Base-by-base conservation (phyloP, 1,140 invertebrate species). In the Elysia chlorotica region DNA sequence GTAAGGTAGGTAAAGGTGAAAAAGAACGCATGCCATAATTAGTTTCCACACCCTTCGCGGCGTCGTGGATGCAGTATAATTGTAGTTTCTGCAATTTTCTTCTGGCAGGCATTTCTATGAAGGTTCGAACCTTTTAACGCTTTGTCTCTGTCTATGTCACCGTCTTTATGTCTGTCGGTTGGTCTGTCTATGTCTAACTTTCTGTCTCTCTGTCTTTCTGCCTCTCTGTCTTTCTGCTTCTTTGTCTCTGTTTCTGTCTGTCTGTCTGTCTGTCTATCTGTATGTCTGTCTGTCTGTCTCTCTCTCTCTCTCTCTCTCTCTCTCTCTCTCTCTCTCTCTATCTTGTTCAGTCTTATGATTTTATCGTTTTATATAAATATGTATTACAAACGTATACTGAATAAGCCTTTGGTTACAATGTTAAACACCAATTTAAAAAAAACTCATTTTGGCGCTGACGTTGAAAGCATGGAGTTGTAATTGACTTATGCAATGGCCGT, bases 271-370 rank as follows among this genome's bases (percentile, higher is more conserved):
- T 17, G 10, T n/a, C 6, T 30, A 5, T 54, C 48, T 30, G 6
- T 33, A 19, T 67, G 25, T 28, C 35, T 30, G 5, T 59, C 35
- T 62, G 25, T 28, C 19, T 30, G 21, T 62, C 33, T 61, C 3
- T 37, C 54, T 38, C 21, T 31, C 48, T 62, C 31, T 71, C 56
- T 41, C 21, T 71, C 56, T 61, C 2, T 62, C 68, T 71, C n/a
- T 54, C 48, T 37, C 54, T 71, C 56, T 41, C 33, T 33, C 33
- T 62, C 28, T 61, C 56, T 38, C n/a, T 71, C 19, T 35, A 14
- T 35, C 31, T 70, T 1, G 31, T 31, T 5, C 25, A 25, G 14
- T 6, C 56, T 6, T 25, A 59, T 25, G 41, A 14, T n/a, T 10
- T 48, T n/a, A 14, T n/a, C n/a, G 41, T 48, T 48, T n/a, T 14